Evolutionary conservation across 2,797 vertebrate genomes (phyloP).

Genomic region (Gadopsis marmoratus): DNA sequence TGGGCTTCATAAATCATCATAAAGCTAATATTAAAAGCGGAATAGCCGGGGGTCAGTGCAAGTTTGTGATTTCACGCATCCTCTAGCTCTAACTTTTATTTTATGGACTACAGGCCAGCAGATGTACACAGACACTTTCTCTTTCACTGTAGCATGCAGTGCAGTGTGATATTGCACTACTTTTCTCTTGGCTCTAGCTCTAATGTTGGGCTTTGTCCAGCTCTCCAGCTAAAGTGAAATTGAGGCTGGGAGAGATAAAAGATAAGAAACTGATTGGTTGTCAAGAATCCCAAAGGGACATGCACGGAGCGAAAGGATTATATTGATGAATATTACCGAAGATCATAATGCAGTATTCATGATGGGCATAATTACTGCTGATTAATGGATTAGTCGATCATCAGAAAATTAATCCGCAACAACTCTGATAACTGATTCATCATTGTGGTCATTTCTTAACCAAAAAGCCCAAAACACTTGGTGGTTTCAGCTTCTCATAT

Average conservation of each 20-base stretch:
- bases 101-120: constrained; percentile 6
- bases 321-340: neutral
- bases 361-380: neutral
- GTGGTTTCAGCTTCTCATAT: neutral
- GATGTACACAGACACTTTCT: neutral
- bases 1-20: constrained; percentile 3
- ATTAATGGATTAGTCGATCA: constrained; percentile 1
- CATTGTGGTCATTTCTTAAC: neutral
- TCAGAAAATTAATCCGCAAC: neutral
- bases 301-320: neutral
- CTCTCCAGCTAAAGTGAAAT: constrained; percentile 13
- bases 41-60: constrained; percentile 30
- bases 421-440: constrained; percentile 2
- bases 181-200: constrained; percentile 21
- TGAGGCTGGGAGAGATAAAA: constrained; percentile 24
- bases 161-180: constrained; percentile 5
- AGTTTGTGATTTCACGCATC: constrained; percentile 45
- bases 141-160: neutral
- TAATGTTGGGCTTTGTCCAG: constrained; percentile 8
- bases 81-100: constrained; percentile 20
- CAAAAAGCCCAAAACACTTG: neutral
- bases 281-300: neutral
- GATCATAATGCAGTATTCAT: neutral
- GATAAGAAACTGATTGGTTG: neutral
- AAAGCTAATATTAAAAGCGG: constrained; percentile 48